Percentiles rank a stretch among this genome's conserved stretches.
Conservation (phyloP, 2,888 invertebrate species). For the Alloplasta piceator region DNA sequence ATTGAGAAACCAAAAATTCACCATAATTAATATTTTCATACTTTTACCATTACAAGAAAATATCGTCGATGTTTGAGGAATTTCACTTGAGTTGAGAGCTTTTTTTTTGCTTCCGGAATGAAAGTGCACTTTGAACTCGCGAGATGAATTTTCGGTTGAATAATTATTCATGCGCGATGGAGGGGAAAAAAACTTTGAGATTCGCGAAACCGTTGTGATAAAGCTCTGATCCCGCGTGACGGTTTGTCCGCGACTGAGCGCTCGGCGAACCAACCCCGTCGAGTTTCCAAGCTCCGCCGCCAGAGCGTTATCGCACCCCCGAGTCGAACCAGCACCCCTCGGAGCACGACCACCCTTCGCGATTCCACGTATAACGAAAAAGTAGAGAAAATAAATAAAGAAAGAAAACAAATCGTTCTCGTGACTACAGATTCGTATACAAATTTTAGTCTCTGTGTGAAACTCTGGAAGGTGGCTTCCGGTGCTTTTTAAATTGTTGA, state of each 20-base stretch:
- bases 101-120: background rate
- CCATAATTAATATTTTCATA: no score
- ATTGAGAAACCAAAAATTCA: no score
- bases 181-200: background rate
- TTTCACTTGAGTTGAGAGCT: background rate
- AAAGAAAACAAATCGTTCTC: constrained; percentile 31
- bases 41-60: no score
- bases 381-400: constrained; percentile 25
- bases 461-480: constrained; percentile 39
- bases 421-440: constrained; percentile 56
- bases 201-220: constrained; percentile 11
- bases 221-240: constrained; percentile 74
- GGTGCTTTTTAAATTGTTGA: background rate
- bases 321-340: constrained; percentile 67
- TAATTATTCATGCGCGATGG: constrained; percentile 16
- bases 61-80: no score
- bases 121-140: constrained; percentile 50
- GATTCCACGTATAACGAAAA: background rate
- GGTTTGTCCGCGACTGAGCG: constrained; percentile 80
- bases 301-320: constrained; percentile 73
- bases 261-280: constrained; percentile 75
- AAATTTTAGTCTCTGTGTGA: constrained; percentile 46
- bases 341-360: constrained; percentile 23
- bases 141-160: constrained; percentile 7
- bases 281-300: constrained; percentile 77